These are phyloP conservation scores for Cyanoderma ruficeps DNA, from an alignment of 2,113 vertebrate genomes.

Conservation along the genomic window DNA sequence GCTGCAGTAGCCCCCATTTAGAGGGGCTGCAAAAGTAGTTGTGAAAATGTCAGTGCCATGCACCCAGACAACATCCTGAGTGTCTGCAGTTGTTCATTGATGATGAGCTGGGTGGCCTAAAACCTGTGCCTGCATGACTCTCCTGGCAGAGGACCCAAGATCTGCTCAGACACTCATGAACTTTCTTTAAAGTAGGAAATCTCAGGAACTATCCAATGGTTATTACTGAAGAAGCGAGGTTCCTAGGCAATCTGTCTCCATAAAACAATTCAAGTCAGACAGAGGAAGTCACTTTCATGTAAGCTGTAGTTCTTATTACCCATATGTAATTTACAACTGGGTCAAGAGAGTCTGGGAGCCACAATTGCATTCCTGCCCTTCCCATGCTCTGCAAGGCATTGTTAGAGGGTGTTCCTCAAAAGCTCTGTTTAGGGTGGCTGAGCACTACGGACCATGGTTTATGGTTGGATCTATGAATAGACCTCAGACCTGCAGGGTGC, in stretches of 20 bases:
- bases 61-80: not conserved
- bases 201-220: not conserved
- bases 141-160: not conserved
- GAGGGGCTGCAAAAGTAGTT: not conserved
- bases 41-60: not conserved
- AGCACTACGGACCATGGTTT: not conserved
- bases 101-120: not conserved
- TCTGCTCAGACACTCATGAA: not conserved
- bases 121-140: not conserved
- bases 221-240: conserved; percentile 20
- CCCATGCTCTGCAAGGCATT: not conserved
- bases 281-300: conserved; percentile 62
- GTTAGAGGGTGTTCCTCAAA: conserved; percentile 2
- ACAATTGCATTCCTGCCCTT: conserved; percentile 1
- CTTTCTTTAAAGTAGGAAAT: conserved; percentile 9
- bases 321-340: conserved; percentile 28
- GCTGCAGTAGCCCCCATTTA: fast-evolving
- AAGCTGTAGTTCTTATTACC: conserved; percentile 25
- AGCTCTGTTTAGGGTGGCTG: not conserved
- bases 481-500: not conserved
- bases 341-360: not conserved
- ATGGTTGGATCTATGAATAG: conserved; percentile 5
- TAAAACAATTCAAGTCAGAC: conserved; percentile 62
- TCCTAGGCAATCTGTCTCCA: conserved; percentile 16
- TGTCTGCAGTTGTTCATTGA: not conserved